Evolutionary conservation across 2,113 vertebrate genomes (phyloP).

Genomic region (Callopanchax toddi): DNA sequence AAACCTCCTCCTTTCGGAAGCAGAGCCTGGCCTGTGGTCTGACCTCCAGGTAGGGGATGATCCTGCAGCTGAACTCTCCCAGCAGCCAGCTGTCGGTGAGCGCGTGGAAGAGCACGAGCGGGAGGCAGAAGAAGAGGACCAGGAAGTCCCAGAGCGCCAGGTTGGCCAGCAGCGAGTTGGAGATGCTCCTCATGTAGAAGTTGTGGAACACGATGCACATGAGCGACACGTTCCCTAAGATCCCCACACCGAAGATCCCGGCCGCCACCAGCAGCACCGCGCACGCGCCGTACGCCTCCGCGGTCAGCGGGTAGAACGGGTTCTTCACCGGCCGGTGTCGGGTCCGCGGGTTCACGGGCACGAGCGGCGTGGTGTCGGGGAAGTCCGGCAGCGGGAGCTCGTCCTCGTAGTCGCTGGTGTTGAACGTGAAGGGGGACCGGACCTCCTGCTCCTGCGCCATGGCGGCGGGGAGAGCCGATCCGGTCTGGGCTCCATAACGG

Average conservation of each 20-base stretch:
- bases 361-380: conserved; percentile 58
- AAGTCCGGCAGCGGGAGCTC: conserved; percentile 49
- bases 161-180: conserved; percentile 95
- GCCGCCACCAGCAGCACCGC: conserved; percentile 85
- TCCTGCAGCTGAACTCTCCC: conserved; percentile 94
- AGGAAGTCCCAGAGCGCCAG: conserved; percentile 97
- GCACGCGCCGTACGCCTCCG: conserved; percentile 88
- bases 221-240: conserved; percentile 92
- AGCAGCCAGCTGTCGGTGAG: conserved; percentile 95
- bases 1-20: too few relatives aligned
- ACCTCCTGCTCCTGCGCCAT: conserved; percentile 82
- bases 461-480: conserved; percentile 18
- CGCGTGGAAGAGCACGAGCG: conserved; percentile 92
- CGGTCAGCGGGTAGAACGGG: conserved; percentile 91
- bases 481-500: conserved; percentile 29
- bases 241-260: conserved; percentile 89
- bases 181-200: conserved; percentile 98
- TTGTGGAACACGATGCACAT: conserved; percentile 99
- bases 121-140: conserved; percentile 94
- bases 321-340: conserved; percentile 81
- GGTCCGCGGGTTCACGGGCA: conserved; percentile 57
- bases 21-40: too few relatives aligned
- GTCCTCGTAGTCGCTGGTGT: conserved; percentile 56
- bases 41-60: conserved; percentile 98
- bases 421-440: conserved; percentile 35